Evolutionary conservation across 2,888 invertebrate genomes (phyloP), one percentile per base, ranked within the genome.

Genomic region (Timema podura): DNA sequence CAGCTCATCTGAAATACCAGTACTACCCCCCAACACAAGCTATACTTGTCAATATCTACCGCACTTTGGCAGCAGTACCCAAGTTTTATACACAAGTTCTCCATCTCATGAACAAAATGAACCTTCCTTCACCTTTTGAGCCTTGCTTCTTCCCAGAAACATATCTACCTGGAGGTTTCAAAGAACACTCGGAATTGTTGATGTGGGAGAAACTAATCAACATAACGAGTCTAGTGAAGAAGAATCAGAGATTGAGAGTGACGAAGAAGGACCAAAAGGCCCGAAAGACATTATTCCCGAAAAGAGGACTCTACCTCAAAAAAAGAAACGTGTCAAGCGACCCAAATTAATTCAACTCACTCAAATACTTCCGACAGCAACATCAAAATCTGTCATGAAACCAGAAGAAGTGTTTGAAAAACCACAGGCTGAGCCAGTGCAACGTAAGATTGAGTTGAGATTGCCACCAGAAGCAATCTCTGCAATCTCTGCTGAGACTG

Each of bases 101-200:
- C 65, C 96, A 97, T 82, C 84, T 97, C 68, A 96, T 97, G 96
- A 97, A 97, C 79, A 92, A 91, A 82, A 95, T 97, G 95, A 92
- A 91, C 79, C 81, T 97, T 66, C 90, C 92, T 16, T 87, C 90
- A 61, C 97, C 97, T 0, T 96, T 97, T 82, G 85, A 84, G 68
- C 44, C 65, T 54, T 44, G 49, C 11, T 69, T 72, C 49, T 81
- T 70, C 30, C 47, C 74, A 8, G 73, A 74, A 66, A 66, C 74
- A 45, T 72, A 72, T 44, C 44, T 64, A 5, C 69, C 49, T 11
- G 6, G 57, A 30, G 8, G 61, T 61, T 30, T 66, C 45, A 66
- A 44, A 45, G 30, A 45, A 61, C 13, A 45, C 61, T 30, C 61
- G 8, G n/a, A n/a, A n/a, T n/a, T n/a, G n/a, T n/a, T n/a, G n/a